phyloP scores from a whole-genome alignment of 2,888 invertebrate species.

The Cistogaster globosa region DNA sequence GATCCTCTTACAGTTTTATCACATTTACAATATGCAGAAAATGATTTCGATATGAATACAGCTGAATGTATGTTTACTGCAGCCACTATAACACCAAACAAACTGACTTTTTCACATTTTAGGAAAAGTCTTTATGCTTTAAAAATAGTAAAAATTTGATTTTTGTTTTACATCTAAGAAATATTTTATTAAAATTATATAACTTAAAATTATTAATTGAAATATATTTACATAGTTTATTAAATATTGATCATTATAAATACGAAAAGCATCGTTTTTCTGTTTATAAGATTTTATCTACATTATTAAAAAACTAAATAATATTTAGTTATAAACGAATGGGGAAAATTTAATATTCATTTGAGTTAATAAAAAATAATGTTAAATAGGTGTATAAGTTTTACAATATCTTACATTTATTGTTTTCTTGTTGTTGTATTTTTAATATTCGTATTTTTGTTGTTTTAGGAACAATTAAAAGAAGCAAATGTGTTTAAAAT shows the following conservation, averaged over 20 bases:
- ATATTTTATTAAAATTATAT: conserved; percentile 62
- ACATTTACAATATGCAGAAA: no score
- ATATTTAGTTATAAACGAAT: conserved; percentile 42
- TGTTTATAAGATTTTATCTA: conserved; percentile 54
- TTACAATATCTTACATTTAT: conserved; percentile 66
- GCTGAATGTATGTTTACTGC: no score
- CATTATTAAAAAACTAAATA: conserved; percentile 55
- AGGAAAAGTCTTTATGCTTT: no score
- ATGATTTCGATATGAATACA: no score
- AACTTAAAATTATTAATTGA: conserved; percentile 38
- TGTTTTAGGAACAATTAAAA: conserved; percentile 66
- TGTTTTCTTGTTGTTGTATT: neutral
- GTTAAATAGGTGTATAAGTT: conserved; percentile 55
- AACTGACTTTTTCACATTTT: no score
- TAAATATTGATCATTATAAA: conserved; percentile 37
- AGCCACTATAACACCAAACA: no score
- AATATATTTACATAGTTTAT: conserved; percentile 63
- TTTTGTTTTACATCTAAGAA: conserved; percentile 59
- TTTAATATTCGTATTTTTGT: conserved; percentile 28
- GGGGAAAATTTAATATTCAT: conserved; percentile 22
- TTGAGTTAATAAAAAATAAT: conserved; percentile 37
- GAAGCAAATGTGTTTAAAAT: conserved; percentile 36
- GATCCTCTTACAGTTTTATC: no score
- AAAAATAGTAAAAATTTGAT: neutral
- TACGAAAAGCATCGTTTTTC: conserved; percentile 44